Evolutionary conservation across 2,797 vertebrate species (phyloP).

Genomic region (Eidolon dupreanum): DNA sequence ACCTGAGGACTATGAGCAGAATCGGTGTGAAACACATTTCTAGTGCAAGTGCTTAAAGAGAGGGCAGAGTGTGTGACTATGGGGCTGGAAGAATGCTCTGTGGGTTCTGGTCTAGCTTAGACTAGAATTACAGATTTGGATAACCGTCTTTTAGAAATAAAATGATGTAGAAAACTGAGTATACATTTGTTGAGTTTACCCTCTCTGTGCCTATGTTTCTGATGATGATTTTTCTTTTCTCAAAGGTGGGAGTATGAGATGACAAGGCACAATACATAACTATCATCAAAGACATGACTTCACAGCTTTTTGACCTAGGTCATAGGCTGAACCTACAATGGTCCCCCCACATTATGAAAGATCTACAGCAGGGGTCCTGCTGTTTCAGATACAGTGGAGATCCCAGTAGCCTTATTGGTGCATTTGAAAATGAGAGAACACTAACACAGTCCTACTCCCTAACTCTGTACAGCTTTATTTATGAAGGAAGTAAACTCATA

Average conservation of each 20-base stretch:
- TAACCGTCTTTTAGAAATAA: background rate
- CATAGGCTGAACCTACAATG: conserved; percentile 81
- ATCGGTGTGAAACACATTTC: background rate
- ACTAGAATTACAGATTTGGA: background rate
- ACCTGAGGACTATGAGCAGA: background rate
- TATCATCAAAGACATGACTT: background rate
- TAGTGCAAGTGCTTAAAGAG: background rate
- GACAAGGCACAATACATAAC: background rate
- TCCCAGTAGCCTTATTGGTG: background rate
- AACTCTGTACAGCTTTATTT: conserved; percentile 66
- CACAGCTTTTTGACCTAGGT: conserved; percentile 92
- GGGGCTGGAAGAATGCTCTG: background rate
- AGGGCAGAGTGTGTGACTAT: background rate
- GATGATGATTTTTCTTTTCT: background rate
- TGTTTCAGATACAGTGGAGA: background rate
- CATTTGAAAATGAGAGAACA: conserved; percentile 27
- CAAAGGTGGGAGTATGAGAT: background rate
- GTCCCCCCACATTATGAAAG: background rate
- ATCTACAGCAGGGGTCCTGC: background rate
- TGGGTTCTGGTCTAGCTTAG: background rate
- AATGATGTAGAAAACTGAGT: background rate
- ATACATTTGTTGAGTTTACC: background rate
- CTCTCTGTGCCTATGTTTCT: background rate
- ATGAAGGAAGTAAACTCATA: conserved; percentile 12
- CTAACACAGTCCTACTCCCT: background rate